Evolutionary conservation across 2,888 invertebrate species (phyloP).

Genomic region (Thera britannica): DNA sequence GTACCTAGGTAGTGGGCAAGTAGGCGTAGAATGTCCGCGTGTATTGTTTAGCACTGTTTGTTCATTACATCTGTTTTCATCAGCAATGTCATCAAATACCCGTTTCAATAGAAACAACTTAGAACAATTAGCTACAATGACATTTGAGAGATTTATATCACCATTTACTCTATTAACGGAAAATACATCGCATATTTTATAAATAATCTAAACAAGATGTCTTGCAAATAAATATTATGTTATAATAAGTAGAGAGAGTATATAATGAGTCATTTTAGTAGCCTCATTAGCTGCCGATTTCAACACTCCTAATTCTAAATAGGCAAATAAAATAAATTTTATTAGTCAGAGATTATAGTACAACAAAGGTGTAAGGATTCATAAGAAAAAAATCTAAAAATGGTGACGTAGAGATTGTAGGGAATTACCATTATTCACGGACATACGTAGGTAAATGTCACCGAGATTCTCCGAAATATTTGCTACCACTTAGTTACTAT

Average conservation of each 20-base stretch:
- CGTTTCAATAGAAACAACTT: conserved; percentile 2
- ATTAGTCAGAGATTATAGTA: too few species aligned
- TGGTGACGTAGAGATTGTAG: not conserved
- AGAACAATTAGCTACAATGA: conserved; percentile 10
- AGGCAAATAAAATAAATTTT: too few species aligned
- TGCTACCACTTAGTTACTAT: not conserved
- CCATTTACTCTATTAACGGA: conserved; percentile 5
- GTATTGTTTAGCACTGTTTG: conserved; percentile 29
- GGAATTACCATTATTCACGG: not conserved
- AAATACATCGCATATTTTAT: not conserved
- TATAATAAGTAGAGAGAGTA: too few species aligned
- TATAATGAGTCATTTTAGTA: not conserved
- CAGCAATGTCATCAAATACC: conserved; percentile 13
- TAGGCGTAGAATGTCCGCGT: conserved; percentile 31
- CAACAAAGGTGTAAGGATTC: too few species aligned
- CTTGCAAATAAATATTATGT: not conserved
- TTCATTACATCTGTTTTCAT: conserved; percentile 15
- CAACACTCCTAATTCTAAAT: too few species aligned
- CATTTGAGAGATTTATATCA: conserved; percentile 11
- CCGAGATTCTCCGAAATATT: not conserved
- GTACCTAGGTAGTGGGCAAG: conserved; percentile 17
- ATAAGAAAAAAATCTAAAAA: too few species aligned
- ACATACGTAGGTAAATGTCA: not conserved
- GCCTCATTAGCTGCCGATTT: not conserved
- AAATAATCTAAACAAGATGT: not conserved